Percentiles rank a stretch among this genome's conserved stretches.
Evolutionary conservation across 2,797 vertebrate species (phyloP).

Genomic region (Adrianichthys oophorus): DNA sequence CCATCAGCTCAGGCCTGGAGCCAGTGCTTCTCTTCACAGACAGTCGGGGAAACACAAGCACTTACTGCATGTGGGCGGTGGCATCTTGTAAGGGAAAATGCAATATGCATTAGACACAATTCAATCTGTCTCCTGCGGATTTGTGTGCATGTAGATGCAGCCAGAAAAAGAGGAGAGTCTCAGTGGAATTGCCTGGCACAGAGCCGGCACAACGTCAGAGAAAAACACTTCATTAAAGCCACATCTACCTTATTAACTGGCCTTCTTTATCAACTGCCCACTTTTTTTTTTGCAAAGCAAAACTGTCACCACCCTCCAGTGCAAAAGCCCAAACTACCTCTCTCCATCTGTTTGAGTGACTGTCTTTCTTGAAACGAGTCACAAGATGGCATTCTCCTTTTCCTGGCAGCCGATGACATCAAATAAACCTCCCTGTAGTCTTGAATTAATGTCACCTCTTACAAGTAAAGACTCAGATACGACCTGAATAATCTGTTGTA

Average conservation of each 20-base stretch:
- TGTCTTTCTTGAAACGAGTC: conserved; percentile 18
- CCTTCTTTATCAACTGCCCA: conserved; percentile 65
- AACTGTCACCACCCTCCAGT: conserved; percentile 45
- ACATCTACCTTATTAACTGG: conserved; percentile 76
- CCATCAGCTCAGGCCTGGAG: conserved; percentile 45
- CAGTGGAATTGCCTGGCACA: conserved; percentile 58
- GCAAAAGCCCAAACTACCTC: conserved; percentile 35
- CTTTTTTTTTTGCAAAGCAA: conserved; percentile 33
- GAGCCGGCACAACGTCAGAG: conserved; percentile 59
- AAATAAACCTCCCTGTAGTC: conserved; percentile 48
- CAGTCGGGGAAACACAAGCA: conserved; percentile 64
- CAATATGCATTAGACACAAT: conserved; percentile 77
- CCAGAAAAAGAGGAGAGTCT: conserved; percentile 65
- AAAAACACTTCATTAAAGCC: conserved; percentile 72
- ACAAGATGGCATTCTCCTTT: conserved; percentile 13
- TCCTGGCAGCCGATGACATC: conserved; percentile 41
- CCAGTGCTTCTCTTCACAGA: conserved; percentile 42
- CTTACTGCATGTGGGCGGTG: conserved; percentile 69
- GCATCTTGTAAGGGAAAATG: conserved; percentile 70
- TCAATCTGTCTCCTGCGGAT: conserved; percentile 70
- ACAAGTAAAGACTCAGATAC: conserved; percentile 43
- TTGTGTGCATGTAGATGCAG: conserved; percentile 26
- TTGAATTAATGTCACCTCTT: conserved; percentile 51
- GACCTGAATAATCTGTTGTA: conserved; percentile 47
- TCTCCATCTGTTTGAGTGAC: conserved; percentile 21